Evolutionary conservation across 1,140 invertebrate species (phyloP), one percentile per base, ranked within the genome.

Genomic region (Orchestia grillus): DNA sequence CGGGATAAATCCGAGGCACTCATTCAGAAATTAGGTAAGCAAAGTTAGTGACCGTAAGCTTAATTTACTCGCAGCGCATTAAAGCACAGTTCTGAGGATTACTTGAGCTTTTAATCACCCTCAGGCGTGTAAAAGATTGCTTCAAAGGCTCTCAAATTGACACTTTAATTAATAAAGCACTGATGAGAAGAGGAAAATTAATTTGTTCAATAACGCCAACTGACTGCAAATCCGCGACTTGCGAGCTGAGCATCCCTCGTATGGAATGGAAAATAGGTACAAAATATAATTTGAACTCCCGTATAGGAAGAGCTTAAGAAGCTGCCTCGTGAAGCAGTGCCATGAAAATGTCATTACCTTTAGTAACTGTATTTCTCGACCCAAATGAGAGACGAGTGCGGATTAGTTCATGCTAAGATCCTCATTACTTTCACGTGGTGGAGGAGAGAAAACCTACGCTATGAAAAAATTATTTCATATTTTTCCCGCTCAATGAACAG

Each of bases 111-210:
- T 94, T 94, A 94, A 94, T 94, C 92, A 94, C 92, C 92, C 28
- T 94, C 44, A 47, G 43, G 92, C 19, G 44, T 47, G 43, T 94
- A 94, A 94, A 94, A 94, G 44, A 11, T 45, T 44, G 43, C 41
- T 44, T 94, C 92, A 94, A 94, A 94, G 92, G 92, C 43, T 94
- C 92, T 94, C 92, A 45, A 94, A 94, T 94, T 94, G 92, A 94
- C 92, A 94, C 43, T 44, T 47, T 94, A 94, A 94, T 94, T 94
- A 94, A 94, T 94, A 94, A 94, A 94, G 92, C 92, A 94, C 36
- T 44, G 43, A 94, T 45, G 92, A 94, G 92, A 45, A 44, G 92
- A 44, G 44, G 40, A 94, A 90, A 90, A 90, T 90, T 90, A 44
- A 90, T 90, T 41, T 11, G 88, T 90, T 90, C 43, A 44, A 41